Base-by-base conservation (phyloP, 2,888 invertebrate genomes). In the Hypomecis atomaria region DNA sequence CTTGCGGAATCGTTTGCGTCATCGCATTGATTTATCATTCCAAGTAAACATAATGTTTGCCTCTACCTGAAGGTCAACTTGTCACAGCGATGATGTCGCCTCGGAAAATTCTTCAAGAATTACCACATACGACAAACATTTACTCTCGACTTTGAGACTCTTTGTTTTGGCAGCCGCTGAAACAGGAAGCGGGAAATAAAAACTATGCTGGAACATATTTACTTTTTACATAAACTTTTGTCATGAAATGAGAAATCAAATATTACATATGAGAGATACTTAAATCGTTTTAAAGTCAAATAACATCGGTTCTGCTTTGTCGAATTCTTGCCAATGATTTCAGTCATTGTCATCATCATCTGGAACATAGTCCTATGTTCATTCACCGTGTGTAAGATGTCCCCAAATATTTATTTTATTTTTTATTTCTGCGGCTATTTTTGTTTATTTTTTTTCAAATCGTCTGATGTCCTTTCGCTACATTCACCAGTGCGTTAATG, bases 31-130 rank as follows among this genome's bases (percentile, higher is more conserved):
- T 62, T 65, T 67, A 55, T 66, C 65, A 62, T 68, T 65, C 65
- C 73, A 67, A 69, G 69, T 70, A 72, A 57, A 66, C 62, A 66
- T 55, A 54, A 75, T 76, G 71, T 74, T 72, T 66, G 62, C 66
- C 62, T 62, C 70, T 73, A 72, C 78, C 78, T 81, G 86, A 86
- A 89, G 88, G 87, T 83, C 83, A 77, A 71, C 70, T 69, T 73
- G 75, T 76, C 71, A 74, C 76, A 78, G 73, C 68, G 76, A 69
- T 77, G 78, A 83, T 79, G 83, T 79, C 76, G 75, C 75, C 76
- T 76, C 72, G 72, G 79, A 77, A 75, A 85, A 88, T 89, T 87
- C 85, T 78, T 86, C 60, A 69, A 65, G 60, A 74, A 82, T 88
- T 86, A 85, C 81, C 72, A 77, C 83, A 87, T 80, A 55, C 75